Evolutionary conservation across 2,888 invertebrate species (phyloP), one percentile per base, ranked within the genome.

Genomic region (Oxytorus armatus): DNA sequence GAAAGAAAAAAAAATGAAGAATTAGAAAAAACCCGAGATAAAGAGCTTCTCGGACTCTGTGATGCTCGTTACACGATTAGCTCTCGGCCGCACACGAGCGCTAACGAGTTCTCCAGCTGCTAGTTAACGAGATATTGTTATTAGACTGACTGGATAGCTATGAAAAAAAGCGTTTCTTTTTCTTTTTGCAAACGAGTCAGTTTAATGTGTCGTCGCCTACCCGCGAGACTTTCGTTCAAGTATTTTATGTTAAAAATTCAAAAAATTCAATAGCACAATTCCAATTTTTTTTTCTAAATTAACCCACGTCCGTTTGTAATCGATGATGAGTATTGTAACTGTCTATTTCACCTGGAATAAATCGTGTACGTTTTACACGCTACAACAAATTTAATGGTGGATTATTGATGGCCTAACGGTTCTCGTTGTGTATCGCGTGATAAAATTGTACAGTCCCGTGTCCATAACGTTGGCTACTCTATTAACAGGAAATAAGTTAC

Each of bases 81-180:
- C 57, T 69, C n/a, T 55, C 55, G 10, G 33, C n/a, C n/a, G n/a
- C n/a, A n/a, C n/a, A n/a, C n/a, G n/a, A 72, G 44, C 65, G 66
- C 77, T 72, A 77, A 77, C 77, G 77, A 77, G 77, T 66, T 66
- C 55, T 66, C 63, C 33, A n/a, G n/a, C 23, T 23, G 16, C 36
- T 59, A 29, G 42, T 72, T 77, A 72, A 72, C 72, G 72, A 77
- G 66, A 51, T 44, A 16, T n/a, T 59, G 51, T 77, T 66, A 66
- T 77, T 72, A 72, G 65, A 65, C 72, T 65, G 61, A 23, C 59
- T 36, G 55, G 21, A n/a, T n/a, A n/a, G n/a, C n/a, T 11, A 10
- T 33, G 18, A 7, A 25, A 10, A 42, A 47, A 49, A 33, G 14
- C n/a, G n/a, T n/a, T n/a, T n/a, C n/a, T n/a, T n/a, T n/a, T n/a